A percentile compares a stretch with the other conserved stretches of the same genome.
Conservation (phyloP, 2,113 vertebrate genomes). For the Zosterops lateralis region DNA sequence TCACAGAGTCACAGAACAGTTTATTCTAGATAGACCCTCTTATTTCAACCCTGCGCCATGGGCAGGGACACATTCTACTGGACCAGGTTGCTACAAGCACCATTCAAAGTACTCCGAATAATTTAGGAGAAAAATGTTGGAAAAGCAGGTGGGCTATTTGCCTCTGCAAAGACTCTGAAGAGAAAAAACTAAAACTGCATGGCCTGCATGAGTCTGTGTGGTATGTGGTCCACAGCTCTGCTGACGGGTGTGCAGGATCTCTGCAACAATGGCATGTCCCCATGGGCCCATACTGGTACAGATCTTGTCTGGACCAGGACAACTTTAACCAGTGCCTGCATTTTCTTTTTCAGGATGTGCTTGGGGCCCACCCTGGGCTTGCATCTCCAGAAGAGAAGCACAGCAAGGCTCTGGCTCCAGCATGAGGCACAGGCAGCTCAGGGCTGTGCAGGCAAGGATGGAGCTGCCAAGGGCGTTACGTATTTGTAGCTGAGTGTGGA, state of each 20-base stretch:
- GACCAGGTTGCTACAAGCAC: background rate
- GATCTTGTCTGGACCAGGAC: background rate
- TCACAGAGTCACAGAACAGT: background rate
- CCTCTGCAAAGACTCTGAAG: background rate
- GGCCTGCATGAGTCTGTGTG: background rate
- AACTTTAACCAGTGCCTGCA: background rate
- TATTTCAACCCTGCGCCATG: background rate
- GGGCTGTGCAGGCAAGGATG: background rate
- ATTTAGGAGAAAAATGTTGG: background rate
- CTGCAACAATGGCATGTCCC: background rate
- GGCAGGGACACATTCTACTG: background rate
- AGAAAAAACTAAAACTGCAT: background rate
- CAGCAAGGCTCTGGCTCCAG: background rate
- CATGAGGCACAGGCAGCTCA: background rate
- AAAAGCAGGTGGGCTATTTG: background rate
- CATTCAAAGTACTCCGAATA: background rate
- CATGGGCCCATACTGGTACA: background rate
- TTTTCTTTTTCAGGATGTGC: background rate
- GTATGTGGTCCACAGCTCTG: background rate
- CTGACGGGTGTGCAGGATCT: background rate
- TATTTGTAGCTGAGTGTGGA: background rate
- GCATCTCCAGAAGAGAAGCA: background rate
- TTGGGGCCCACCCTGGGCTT: background rate
- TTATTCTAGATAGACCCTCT: background rate
- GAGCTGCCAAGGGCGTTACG: fast-evolving